Base-by-base conservation (phyloP, 2,113 vertebrate species). In the Plecotus auritus region DNA sequence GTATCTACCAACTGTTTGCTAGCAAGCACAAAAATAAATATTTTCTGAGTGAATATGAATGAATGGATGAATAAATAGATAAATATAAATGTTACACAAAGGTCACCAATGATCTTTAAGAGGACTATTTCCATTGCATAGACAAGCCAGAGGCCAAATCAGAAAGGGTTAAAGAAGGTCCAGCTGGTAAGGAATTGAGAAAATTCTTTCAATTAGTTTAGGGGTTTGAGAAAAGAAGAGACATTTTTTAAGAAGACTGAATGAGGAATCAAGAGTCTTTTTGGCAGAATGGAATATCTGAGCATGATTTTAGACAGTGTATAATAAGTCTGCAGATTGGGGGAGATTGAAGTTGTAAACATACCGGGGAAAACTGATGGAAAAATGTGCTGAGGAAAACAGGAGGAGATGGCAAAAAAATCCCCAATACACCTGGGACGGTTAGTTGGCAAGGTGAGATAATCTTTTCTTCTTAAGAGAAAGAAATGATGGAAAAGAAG, bases 351-450 rank as follows among this genome's bases (percentile, higher is more conserved):
- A 54, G 45, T 42, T 85, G 64, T 66, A 94, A 94, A 88, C 17
- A 84, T 4, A 23, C 5, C 18, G 14, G 35, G 67, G 30, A 69
- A 78, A 92, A 80, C 3, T 49, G 35, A 45, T 45, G 12, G 17
- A 86, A 94, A 96, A 94, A 85, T 54, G 22, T 76, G 78, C 28
- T 82, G 70, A 93, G 45, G 35, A 51, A 69, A 94, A 49, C 2
- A 84, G 32, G 18, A 74, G 3, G 30, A 83, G 23, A 69, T 47
- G 37, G 30, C 13, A 87, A 69, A 67, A n/a, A 82, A 49, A 61
- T 61, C 9, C 4, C 51, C 20, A 64, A 45, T 22, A 85, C 9
- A 76, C 12, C 20, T 18, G 40, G 30, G 16, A 85, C 66, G 23
- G 54, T 42, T 37, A 54, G 5, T 45, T 49, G 10, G 81, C 26